Percentiles rank a stretch among this genome's conserved stretches.
phyloP scores from a whole-genome alignment of 2,888 invertebrate genomes.

The Thysanoteuthis rhombus region DNA sequence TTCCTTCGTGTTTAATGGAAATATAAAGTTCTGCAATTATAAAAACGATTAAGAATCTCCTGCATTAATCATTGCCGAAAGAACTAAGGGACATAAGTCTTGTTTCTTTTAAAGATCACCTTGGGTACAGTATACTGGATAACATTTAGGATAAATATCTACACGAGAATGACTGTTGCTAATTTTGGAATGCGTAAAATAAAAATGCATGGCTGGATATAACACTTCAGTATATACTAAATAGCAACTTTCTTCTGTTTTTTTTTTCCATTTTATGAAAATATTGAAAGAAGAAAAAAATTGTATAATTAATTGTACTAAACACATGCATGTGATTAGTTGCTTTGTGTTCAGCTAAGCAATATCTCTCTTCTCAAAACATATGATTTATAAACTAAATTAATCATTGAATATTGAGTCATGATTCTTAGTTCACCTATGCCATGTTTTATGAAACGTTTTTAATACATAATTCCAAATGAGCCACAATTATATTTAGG shows the following conservation, averaged over 20 bases:
- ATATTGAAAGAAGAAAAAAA: background rate
- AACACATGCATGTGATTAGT: background rate
- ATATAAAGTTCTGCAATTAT: too few relatives aligned
- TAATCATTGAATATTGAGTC: too few relatives aligned
- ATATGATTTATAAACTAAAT: too few relatives aligned
- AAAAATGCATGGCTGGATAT: background rate
- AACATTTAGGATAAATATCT: background rate
- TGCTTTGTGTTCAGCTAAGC: too few relatives aligned
- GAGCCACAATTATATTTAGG: too few relatives aligned
- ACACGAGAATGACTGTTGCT: background rate
- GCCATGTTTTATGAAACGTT: too few relatives aligned
- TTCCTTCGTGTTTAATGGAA: too few relatives aligned
- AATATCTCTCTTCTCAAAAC: too few relatives aligned
- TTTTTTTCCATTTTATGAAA: background rate
- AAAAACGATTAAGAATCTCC: background rate
- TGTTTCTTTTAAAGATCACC: background rate
- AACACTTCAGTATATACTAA: too few relatives aligned
- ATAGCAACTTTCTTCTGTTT: background rate
- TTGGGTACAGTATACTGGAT: background rate
- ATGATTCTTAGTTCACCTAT: too few relatives aligned
- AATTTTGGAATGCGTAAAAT: background rate
- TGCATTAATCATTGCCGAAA: background rate
- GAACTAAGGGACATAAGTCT: background rate
- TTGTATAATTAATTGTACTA: background rate
- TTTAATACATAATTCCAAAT: too few relatives aligned